Evolutionary conservation across 2,888 invertebrate genomes (phyloP).

Genomic region (Glaucopsyche alexis): DNA sequence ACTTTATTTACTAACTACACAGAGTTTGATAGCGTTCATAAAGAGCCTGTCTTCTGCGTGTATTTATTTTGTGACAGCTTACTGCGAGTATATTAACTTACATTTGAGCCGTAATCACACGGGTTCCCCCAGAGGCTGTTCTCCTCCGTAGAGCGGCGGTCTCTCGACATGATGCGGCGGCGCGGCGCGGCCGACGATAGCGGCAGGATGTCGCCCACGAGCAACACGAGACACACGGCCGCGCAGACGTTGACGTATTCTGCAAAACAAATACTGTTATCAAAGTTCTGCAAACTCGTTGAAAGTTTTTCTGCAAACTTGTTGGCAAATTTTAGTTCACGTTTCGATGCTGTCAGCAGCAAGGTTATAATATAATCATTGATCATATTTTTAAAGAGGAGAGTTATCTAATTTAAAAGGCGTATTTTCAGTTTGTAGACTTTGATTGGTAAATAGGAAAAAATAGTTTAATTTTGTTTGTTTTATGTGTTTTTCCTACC

Average conservation of each 20-base stretch:
- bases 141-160: conserved; percentile 54
- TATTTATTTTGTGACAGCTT: too few relatives aligned
- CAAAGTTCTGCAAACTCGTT: neutral
- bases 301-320: neutral
- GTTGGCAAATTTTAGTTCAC: neutral
- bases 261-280: conserved; percentile 38
- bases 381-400: too few relatives aligned
- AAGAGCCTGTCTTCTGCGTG: too few relatives aligned
- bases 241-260: conserved; percentile 77
- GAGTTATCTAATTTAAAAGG: too few relatives aligned
- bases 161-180: conserved; percentile 56
- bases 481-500: too few relatives aligned
- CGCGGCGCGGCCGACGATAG: conserved; percentile 66
- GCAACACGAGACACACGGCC: conserved; percentile 67
- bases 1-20: too few relatives aligned
- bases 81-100: conserved; percentile 35
- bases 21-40: too few relatives aligned
- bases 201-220: conserved; percentile 64
- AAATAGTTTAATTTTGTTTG: too few relatives aligned
- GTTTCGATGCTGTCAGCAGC: too few relatives aligned
- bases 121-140: conserved; percentile 66
- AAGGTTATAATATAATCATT: too few relatives aligned
- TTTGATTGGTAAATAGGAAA: too few relatives aligned
- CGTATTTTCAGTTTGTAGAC: too few relatives aligned
- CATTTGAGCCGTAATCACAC: conserved; percentile 57